A percentile compares a stretch with the other conserved stretches of the same genome.
These are phyloP conservation scores for Drosophila parvula DNA, from an alignment of 1,140 invertebrate species.

Conservation along the genomic window DNA sequence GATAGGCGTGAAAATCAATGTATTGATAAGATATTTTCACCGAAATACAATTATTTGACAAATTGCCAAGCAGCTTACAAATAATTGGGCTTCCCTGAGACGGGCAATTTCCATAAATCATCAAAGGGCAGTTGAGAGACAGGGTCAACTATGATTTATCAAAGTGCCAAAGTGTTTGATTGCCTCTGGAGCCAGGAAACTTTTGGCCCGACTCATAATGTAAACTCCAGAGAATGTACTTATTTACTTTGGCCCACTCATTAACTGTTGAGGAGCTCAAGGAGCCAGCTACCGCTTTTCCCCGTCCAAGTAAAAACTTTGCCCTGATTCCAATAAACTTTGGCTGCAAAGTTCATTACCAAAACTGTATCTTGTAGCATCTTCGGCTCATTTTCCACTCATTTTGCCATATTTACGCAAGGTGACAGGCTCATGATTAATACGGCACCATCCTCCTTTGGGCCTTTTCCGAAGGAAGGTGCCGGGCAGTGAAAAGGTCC, in stretches of 20 bases:
- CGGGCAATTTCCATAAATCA: slow-evolving; percentile 44
- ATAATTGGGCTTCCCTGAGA: slow-evolving; percentile 1
- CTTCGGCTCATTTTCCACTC: slow-evolving; percentile 67
- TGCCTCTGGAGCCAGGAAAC: slow-evolving; percentile 37
- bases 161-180: slow-evolving; percentile 58
- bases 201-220: slow-evolving; percentile 28
- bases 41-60: slow-evolving; percentile 64
- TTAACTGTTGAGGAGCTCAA: slow-evolving; percentile 44
- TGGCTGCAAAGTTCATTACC: slow-evolving; percentile 67
- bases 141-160: slow-evolving; percentile 52
- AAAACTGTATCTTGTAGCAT: slow-evolving; percentile 43
- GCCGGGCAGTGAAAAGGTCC: slow-evolving; percentile 42
- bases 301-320: slow-evolving; percentile 49
- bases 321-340: slow-evolving; percentile 61
- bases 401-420: slow-evolving; percentile 78
- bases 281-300: not conserved
- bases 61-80: slow-evolving; percentile 55
- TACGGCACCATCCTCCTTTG: slow-evolving; percentile 22
- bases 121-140: slow-evolving; percentile 6
- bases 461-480: not conserved
- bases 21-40: slow-evolving; percentile 39
- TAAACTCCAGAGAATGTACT: slow-evolving; percentile 38
- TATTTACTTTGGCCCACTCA: slow-evolving; percentile 53
- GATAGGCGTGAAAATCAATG: slow-evolving; percentile 57
- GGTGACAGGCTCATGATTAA: slow-evolving; percentile 78